Base-by-base conservation (phyloP, 2,888 invertebrate genomes). In the Callyntrura sp. region DNA sequence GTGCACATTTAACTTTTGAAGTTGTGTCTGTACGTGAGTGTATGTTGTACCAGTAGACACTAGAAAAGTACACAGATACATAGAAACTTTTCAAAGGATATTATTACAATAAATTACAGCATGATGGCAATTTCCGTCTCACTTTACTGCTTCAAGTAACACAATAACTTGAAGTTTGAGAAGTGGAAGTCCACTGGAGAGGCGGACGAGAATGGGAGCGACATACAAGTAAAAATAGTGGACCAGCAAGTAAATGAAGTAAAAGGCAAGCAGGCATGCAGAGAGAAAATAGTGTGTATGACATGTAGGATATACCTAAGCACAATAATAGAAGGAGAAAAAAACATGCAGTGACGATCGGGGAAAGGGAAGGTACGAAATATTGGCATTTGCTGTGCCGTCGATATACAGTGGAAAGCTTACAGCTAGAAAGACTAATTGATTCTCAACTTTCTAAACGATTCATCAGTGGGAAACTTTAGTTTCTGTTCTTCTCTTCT, bases 61-160 rank as follows among this genome's bases (percentile, higher is more conserved):
- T 68, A 0, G 68, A 6, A 45, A 73, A 45, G 68, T 1, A 45
- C 14, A 17, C 8, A 3, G 48, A n/a, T n/a, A n/a, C n/a, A n/a
- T n/a, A n/a, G n/a, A 57, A 14, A 73, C 48, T 73, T 73, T 48
- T 73, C 48, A 45, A 73, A 73, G 48, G 73, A 23, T 45, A 73
- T 73, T 73, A 73, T 73, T 48, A 73, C 73, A 73, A 73, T 73
- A 73, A 73, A 73, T 73, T 48, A 73, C 48, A 48, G 48, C 48
- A 48, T 23, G 73, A 73, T 73, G 48, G 73, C 48, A 73, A 73
- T 73, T 73, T 73, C 73, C 73, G 73, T 73, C 73, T 73, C 73
- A 73, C 73, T 73, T 73, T 48, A 48, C 73, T 48, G 73, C 45
- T 48, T 73, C 73, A 73, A 23, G 73, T 73, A 73, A 23, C 73